Percentiles rank a stretch among this genome's conserved stretches.
Conservation (phyloP, 2,888 invertebrate species). For the Drosophila merina region DNA sequence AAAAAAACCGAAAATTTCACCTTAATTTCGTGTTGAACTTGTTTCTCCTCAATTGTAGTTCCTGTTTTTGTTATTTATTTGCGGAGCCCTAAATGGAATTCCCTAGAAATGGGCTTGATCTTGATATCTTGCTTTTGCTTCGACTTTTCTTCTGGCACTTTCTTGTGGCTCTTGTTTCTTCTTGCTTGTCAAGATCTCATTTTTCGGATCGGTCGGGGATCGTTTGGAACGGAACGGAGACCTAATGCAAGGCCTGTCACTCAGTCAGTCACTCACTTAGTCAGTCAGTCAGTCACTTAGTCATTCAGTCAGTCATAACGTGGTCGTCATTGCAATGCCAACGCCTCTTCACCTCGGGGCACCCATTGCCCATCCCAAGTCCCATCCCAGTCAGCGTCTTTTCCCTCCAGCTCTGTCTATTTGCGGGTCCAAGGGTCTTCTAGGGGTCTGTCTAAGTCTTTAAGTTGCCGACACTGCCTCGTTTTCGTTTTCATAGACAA, state of each 20-base stretch:
- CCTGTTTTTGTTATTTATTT: constrained; percentile 43
- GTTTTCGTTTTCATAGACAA: constrained; percentile 30
- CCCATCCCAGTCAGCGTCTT: constrained; percentile 2
- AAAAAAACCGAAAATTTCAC: constrained; percentile 23
- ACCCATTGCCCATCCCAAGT: constrained; percentile 16
- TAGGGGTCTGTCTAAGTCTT: constrained; percentile 13
- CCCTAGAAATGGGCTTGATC: constrained; percentile 70
- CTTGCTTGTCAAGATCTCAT: constrained; percentile 32
- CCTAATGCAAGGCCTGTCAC: constrained; percentile 22
- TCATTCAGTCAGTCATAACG: constrained; percentile 40
- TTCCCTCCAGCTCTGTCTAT: constrained; percentile 32
- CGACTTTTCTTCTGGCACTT: constrained; percentile 14
- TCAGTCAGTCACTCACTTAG: constrained; percentile 37
- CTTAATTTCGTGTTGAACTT: constrained; percentile 41
- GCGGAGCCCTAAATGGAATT: constrained; percentile 55
- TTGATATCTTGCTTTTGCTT: constrained; percentile 60
- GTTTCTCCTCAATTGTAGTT: constrained; percentile 26
- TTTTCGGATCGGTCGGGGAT: constrained; percentile 18
- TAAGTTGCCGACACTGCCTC: constrained; percentile 29
- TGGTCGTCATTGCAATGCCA: constrained; percentile 40
- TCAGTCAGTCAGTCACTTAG: constrained; percentile 42
- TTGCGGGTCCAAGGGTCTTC: constrained; percentile 47
- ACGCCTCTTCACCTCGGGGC: constrained; percentile 37
- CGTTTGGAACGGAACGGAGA: neutral
- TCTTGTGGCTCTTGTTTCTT: constrained; percentile 16